Conservation (phyloP, 2,888 invertebrate genomes). For the Metopia argyrocephala region DNA sequence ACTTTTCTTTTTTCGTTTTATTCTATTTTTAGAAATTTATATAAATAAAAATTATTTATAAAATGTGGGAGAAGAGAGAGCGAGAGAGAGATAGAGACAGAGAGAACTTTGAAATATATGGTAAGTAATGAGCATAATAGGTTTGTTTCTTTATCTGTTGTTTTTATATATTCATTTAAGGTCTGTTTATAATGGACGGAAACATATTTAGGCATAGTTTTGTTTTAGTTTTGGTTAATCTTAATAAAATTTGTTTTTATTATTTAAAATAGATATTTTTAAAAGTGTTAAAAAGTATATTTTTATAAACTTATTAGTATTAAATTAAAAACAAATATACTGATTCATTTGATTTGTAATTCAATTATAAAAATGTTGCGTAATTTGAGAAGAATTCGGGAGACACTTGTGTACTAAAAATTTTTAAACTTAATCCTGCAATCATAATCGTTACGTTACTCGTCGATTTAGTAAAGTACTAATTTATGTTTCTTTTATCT, state of each 20-base stretch:
- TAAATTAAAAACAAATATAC: not conserved
- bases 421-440: too few species aligned
- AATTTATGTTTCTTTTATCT: too few species aligned
- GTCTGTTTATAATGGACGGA: slow-evolving; percentile 79
- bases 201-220: slow-evolving; percentile 76
- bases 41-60: not conserved
- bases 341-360: too few species aligned
- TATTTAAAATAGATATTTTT: slow-evolving; percentile 1
- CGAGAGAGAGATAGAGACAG: not conserved
- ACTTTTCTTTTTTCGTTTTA: not conserved
- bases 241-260: slow-evolving; percentile 25
- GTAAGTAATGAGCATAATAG: slow-evolving; percentile 45
- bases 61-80: not conserved
- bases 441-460: too few species aligned
- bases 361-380: too few species aligned
- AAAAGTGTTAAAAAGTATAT: slow-evolving; percentile 11
- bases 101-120: not conserved
- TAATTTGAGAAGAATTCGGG: too few species aligned
- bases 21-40: not conserved
- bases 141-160: slow-evolving; percentile 21
- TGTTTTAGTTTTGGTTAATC: slow-evolving; percentile 43
- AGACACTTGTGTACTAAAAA: too few species aligned
- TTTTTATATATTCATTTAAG: slow-evolving; percentile 76
- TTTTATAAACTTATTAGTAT: not conserved
- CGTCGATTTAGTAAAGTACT: too few species aligned